These are phyloP conservation scores for Plutomurus gul DNA, from an alignment of 1,140 invertebrate species.

Conservation along the genomic window DNA sequence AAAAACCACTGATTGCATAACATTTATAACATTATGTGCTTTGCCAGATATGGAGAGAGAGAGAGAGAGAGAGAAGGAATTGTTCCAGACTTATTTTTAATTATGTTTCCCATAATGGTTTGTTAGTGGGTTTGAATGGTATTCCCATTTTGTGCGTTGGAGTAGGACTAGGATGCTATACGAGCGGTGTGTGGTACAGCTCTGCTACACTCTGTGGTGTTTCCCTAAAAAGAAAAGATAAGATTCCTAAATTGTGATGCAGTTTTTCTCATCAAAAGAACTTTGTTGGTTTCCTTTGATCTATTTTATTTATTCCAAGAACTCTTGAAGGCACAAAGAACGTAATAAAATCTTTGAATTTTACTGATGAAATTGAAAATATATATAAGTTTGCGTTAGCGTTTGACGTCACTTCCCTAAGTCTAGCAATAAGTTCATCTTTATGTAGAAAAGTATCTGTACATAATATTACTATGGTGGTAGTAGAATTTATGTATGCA, in stretches of 20 bases:
- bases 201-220: too few relatives aligned
- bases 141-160: too few relatives aligned
- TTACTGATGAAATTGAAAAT: slow-evolving; percentile 29
- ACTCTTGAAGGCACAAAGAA: slow-evolving; percentile 31
- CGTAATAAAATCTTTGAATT: slow-evolving; percentile 43
- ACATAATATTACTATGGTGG: neutral
- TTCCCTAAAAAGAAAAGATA: slow-evolving; percentile 32
- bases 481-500: slow-evolving; percentile 10
- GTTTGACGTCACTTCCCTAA: neutral
- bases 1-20: too few relatives aligned
- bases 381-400: neutral
- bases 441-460: neutral
- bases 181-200: too few relatives aligned
- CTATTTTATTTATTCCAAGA: slow-evolving; percentile 27
- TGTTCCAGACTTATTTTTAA: too few relatives aligned
- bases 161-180: too few relatives aligned
- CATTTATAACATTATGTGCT: too few relatives aligned
- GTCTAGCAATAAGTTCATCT: neutral
- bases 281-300: slow-evolving; percentile 39
- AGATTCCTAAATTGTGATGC: slow-evolving; percentile 36
- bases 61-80: too few relatives aligned
- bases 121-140: too few relatives aligned
- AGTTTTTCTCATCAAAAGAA: slow-evolving; percentile 42
- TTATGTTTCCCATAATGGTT: too few relatives aligned
- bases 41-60: too few relatives aligned